These are phyloP conservation scores for Ctenopoma multispine DNA, from an alignment of 2,797 vertebrate genomes.

Conservation along the genomic window DNA sequence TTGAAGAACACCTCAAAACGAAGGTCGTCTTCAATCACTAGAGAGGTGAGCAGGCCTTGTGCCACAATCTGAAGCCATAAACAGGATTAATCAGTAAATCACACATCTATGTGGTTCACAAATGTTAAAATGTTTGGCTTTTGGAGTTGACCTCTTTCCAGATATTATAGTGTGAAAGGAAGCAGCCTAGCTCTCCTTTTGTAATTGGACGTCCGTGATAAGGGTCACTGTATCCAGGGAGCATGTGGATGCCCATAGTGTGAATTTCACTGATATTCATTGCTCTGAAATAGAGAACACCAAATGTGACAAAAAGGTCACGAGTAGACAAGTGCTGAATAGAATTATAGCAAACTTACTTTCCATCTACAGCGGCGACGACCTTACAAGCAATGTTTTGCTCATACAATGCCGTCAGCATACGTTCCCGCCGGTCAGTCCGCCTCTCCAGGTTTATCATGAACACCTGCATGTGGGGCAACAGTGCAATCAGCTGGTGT, in stretches of 20 bases:
- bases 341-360: conserved; percentile 80
- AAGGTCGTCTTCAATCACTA: conserved; percentile 93
- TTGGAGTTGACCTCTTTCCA: conserved; percentile 89
- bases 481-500: background rate
- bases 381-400: conserved; percentile 88
- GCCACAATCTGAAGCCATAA: conserved; percentile 82
- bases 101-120: background rate
- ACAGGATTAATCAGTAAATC: conserved; percentile 6
- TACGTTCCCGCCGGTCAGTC: conserved; percentile 86
- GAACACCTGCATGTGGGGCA: conserved; percentile 84
- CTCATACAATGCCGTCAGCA: conserved; percentile 84
- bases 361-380: conserved; percentile 90
- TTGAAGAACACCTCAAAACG: conserved; percentile 96
- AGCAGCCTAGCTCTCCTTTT: conserved; percentile 94
- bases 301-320: background rate
- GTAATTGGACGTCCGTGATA: conserved; percentile 93
- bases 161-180: conserved; percentile 93
- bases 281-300: conserved; percentile 78
- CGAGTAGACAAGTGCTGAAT: background rate
- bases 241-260: conserved; percentile 90
- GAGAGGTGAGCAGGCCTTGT: conserved; percentile 80
- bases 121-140: background rate
- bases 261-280: conserved; percentile 90
- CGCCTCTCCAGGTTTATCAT: conserved; percentile 91
- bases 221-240: conserved; percentile 92